phyloP scores from a whole-genome alignment of 2,113 vertebrate genomes.

The Hassar affinis region DNA sequence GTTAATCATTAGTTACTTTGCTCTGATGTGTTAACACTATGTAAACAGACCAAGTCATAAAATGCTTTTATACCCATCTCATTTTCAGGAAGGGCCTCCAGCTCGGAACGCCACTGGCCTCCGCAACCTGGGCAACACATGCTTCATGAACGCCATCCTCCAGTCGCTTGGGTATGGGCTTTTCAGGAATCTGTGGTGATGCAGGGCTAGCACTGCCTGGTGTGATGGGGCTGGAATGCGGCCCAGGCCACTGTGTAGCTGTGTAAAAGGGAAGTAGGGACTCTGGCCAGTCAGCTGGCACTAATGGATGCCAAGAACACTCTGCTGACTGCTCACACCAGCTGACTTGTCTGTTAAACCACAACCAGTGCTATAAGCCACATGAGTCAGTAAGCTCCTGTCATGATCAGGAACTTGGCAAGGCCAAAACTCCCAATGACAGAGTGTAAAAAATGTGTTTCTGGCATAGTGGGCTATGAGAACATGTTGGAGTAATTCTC shows the following conservation, averaged over 20 bases:
- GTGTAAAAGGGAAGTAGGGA: conserved; percentile 43
- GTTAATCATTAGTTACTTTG: conserved; percentile 24
- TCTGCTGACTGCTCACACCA: conserved; percentile 52
- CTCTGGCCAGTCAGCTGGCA: conserved; percentile 62
- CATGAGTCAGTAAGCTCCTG: conserved; percentile 11
- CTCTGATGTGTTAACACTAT: background rate
- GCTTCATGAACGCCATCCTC: conserved; percentile 98
- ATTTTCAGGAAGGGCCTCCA: conserved; percentile 77
- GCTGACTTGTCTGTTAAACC: conserved; percentile 41
- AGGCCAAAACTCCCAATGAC: background rate
- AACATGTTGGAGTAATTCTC: background rate
- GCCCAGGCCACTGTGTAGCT: conserved; percentile 28
- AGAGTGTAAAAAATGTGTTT: background rate
- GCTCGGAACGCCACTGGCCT: conserved; percentile 89
- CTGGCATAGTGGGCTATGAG: background rate
- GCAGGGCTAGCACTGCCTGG: conserved; percentile 39
- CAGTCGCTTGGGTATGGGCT: conserved; percentile 91
- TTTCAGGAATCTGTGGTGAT: conserved; percentile 5
- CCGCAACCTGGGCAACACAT: conserved; percentile 93
- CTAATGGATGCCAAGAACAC: conserved; percentile 60
- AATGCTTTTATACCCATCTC: background rate
- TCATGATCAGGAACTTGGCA: background rate
- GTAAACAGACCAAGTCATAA: background rate
- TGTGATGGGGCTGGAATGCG: conserved; percentile 30
- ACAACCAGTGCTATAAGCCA: conserved; percentile 15